Evolutionary conservation across 1,140 invertebrate genomes (phyloP).

Genomic region (Amphibalanus amphitrite): DNA sequence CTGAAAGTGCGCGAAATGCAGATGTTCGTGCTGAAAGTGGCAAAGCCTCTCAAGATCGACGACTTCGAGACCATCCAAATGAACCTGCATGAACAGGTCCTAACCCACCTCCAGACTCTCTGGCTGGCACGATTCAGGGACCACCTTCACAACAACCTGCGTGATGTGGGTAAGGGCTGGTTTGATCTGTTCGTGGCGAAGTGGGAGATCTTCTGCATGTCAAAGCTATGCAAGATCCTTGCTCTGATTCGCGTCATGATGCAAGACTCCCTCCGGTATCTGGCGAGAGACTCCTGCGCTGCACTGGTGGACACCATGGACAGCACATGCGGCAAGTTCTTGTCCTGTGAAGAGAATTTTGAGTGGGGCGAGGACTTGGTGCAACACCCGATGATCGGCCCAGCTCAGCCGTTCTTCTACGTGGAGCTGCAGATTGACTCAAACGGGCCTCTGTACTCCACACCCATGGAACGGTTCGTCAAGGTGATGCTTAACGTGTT

Average conservation of each 20-base stretch:
- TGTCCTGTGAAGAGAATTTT: background rate
- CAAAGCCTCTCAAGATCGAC: slow-evolving; percentile 25
- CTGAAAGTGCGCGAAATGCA: slow-evolving; percentile 38
- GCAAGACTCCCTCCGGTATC: background rate
- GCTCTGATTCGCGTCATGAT: slow-evolving; percentile 31
- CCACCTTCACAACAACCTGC: slow-evolving; percentile 41
- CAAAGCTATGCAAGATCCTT: slow-evolving; percentile 52
- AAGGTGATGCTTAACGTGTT: background rate
- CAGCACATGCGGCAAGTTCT: background rate
- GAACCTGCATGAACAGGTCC: background rate
- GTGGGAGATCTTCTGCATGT: slow-evolving; percentile 47
- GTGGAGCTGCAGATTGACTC: background rate
- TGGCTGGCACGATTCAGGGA: slow-evolving; percentile 35
- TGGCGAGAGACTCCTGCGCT: background rate
- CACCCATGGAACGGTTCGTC: background rate
- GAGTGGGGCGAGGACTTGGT: background rate
- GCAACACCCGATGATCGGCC: background rate
- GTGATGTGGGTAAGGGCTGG: slow-evolving; percentile 57
- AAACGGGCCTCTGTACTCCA: background rate
- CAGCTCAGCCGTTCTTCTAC: background rate
- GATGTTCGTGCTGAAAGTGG: slow-evolving; percentile 42
- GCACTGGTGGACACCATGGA: background rate
- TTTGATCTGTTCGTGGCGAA: slow-evolving; percentile 49
- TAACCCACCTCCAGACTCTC: background rate
- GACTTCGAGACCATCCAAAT: background rate